Conservation (phyloP, 2,113 vertebrate species). For the Calidris pugnax region DNA sequence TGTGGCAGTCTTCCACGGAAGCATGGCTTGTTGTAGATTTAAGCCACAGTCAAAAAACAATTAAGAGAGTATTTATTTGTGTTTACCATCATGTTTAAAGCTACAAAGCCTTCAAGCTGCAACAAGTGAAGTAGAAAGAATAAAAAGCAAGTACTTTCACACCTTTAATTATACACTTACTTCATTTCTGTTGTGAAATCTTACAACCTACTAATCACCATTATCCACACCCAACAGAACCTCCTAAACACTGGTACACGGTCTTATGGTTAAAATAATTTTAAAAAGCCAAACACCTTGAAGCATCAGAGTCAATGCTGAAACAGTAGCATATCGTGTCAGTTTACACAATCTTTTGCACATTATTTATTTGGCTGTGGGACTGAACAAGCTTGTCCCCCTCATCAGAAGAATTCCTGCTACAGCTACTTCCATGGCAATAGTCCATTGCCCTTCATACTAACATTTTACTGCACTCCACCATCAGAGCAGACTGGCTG, state of each 20-base stretch:
- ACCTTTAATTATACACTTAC: not conserved
- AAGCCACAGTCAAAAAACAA: not conserved
- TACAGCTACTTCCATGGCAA: not conserved
- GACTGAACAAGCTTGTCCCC: not conserved
- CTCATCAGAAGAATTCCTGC: not conserved
- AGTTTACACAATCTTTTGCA: not conserved
- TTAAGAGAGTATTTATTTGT: not conserved
- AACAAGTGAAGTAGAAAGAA: not conserved
- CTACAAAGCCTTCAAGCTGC: not conserved
- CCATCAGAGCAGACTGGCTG: not conserved
- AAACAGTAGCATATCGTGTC: fast-evolving
- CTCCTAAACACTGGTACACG: not conserved
- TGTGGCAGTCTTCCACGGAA: not conserved
- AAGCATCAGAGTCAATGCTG: not conserved
- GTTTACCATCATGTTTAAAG: not conserved
- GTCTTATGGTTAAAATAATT: not conserved
- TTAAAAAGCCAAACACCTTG: not conserved
- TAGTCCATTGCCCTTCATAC: not conserved
- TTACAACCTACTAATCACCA: not conserved
- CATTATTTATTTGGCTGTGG: not conserved
- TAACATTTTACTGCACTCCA: not conserved
- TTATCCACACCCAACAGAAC: not conserved
- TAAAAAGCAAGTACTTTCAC: not conserved
- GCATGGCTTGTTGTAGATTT: not conserved
- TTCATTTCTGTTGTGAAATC: not conserved